phyloP scores from a whole-genome alignment of 2,888 invertebrate genomes.

The Diplazon laetatorius region DNA sequence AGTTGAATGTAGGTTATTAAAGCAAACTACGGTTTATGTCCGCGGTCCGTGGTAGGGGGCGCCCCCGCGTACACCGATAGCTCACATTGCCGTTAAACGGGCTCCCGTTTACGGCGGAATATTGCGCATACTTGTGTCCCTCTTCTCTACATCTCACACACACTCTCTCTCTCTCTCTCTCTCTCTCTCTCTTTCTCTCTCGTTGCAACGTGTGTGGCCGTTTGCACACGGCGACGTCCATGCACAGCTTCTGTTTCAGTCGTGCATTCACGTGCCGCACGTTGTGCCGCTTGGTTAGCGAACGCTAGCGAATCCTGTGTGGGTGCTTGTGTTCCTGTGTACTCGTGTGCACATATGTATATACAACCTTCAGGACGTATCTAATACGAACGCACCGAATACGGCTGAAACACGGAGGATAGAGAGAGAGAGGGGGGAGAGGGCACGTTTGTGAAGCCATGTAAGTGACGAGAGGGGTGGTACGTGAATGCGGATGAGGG shows the following conservation, averaged over 20 bases:
- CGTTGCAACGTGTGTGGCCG: too few relatives aligned
- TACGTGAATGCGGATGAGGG: conserved; percentile 29
- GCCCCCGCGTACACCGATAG: conserved; percentile 44
- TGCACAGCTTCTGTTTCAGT: conserved; percentile 30
- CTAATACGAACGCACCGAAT: conserved; percentile 8
- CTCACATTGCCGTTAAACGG: conserved; percentile 65
- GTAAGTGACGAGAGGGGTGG: conserved; percentile 12
- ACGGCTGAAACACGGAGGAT: not conserved
- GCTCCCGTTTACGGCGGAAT: conserved; percentile 48
- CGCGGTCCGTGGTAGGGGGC: conserved; percentile 24
- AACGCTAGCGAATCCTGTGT: conserved; percentile 12
- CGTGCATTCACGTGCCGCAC: conserved; percentile 41
- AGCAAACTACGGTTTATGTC: conserved; percentile 66
- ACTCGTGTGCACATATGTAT: conserved; percentile 13
- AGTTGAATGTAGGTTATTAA: conserved; percentile 70
- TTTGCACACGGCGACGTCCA: not conserved
- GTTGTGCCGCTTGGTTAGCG: conserved; percentile 29
- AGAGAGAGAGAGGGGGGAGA: too few relatives aligned
- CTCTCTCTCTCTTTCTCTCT: conserved; percentile 19
- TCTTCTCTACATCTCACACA: conserved; percentile 20
- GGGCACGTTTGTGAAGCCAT: conserved; percentile 38
- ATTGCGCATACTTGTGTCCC: conserved; percentile 30
- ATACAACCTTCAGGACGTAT: conserved; percentile 20
- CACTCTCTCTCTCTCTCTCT: conserved; percentile 24
- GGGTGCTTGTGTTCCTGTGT: not conserved